A percentile compares a stretch with the other conserved stretches of the same genome.
Conservation (phyloP, 2,888 invertebrate species). For the Neoaliturus tenellus region DNA sequence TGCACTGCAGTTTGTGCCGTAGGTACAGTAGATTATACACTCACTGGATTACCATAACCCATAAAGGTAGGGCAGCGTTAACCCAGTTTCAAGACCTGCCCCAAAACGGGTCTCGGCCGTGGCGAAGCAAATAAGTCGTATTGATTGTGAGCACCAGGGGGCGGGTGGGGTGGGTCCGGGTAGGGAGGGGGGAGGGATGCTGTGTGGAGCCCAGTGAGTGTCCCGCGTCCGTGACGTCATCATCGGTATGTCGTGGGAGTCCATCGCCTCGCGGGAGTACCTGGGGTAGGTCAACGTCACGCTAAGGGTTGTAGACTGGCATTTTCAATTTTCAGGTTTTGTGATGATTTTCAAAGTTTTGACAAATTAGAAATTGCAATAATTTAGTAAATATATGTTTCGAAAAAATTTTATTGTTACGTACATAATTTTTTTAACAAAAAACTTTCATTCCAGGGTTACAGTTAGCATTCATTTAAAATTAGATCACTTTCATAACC, state of each 20-base stretch:
- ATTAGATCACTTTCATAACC: too few relatives aligned
- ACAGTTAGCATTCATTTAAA: too few relatives aligned
- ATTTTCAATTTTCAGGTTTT: not conserved
- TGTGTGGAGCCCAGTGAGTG: conserved; percentile 41
- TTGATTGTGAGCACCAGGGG: conserved; percentile 2
- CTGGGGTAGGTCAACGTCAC: conserved; percentile 77
- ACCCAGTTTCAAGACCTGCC: conserved; percentile 30
- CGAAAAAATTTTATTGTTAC: too few relatives aligned
- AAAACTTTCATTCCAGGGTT: too few relatives aligned
- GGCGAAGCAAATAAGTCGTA: conserved; percentile 12
- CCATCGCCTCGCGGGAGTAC: conserved; percentile 87
- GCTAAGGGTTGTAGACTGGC: too few relatives aligned
- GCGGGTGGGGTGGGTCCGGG: conserved; percentile 6
- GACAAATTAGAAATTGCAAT: too few relatives aligned
- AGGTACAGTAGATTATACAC: too few relatives aligned
- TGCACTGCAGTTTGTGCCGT: too few relatives aligned
- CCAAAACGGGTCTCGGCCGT: conserved; percentile 4
- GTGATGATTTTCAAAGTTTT: not conserved
- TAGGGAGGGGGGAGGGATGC: conserved; percentile 68
- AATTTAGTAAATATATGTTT: too few relatives aligned
- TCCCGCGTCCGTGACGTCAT: conserved; percentile 63
- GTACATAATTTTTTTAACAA: too few relatives aligned
- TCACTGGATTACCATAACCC: not conserved
- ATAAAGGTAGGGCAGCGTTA: not conserved
- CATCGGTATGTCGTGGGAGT: conserved; percentile 88